Evolutionary conservation across 2,888 invertebrate genomes (phyloP), one percentile per base, ranked within the genome.

Genomic region (Drosophila prolongata): DNA sequence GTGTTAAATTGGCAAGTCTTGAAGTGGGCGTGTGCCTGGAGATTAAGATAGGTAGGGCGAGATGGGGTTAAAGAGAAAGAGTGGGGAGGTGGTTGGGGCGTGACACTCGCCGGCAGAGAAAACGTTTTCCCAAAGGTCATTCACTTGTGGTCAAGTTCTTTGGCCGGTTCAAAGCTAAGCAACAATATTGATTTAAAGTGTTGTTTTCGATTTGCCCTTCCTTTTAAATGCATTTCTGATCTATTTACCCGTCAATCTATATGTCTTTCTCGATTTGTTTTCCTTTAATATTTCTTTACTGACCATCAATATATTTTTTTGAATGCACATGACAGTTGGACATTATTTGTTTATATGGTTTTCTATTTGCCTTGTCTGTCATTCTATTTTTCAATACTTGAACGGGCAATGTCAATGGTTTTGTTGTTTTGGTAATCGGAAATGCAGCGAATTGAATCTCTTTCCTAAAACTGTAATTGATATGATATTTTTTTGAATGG

Each of bases 1-100:
- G 89, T 86, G 86, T 87, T 81, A 86, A 89, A 78, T 87, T 89
- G 80, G 89, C 87, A 65, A 50, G 70, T 61, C 67, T 62, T 64
- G 55, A 59, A 71, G 64, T 71, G 70, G 70, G 70, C 70, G 59
- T 75, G 69, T 40, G 46, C 24, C 30, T 19, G n/a, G n/a, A 66
- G 38, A n/a, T 19, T 9, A 38, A 42, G 49, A 46, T 58, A 30
- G 49, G 46, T 34, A 57, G 42, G 49, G 62, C 16, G 42, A 35
- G 42, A 13, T 50, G 62, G 64, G 64, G 55, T 30, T 50, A 47
- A n/a, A 54, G 47, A 46, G 38, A 47, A 19, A 69, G 40, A 69
- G 50, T 59, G 66, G 67, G 70, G 60, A 49, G 76, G 60, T 47
- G 35, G 60, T 50, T 50, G 77, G 75, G 84, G 84, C 80, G 84